A percentile compares a stretch with the other conserved stretches of the same genome.
These are phyloP conservation scores for Trinorchestia longiramus DNA, from an alignment of 1,140 invertebrate species.

Conservation along the genomic window DNA sequence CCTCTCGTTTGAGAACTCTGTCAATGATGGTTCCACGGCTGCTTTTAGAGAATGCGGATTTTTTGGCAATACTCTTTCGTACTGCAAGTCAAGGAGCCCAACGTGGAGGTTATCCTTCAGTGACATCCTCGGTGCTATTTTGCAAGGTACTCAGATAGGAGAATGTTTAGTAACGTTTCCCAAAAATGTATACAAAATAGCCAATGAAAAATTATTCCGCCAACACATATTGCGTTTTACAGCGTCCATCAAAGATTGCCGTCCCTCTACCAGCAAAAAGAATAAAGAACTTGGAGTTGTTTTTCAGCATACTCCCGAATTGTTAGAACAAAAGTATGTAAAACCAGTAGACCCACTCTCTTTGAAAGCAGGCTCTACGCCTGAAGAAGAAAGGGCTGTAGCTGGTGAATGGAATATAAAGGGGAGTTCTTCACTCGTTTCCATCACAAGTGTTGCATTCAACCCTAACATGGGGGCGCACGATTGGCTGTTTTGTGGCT, in stretches of 20 bases:
- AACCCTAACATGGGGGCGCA: background rate
- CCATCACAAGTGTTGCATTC: background rate
- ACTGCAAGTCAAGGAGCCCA: background rate
- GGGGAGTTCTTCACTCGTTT: background rate
- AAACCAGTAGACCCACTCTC: slow-evolving; percentile 20
- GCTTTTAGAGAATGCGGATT: background rate
- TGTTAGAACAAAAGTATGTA: background rate
- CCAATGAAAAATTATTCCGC: background rate
- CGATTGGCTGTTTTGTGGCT: slow-evolving; percentile 69
- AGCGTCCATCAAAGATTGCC: background rate
- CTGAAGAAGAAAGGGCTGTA: background rate
- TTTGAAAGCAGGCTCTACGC: background rate
- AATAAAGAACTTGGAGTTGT: background rate
- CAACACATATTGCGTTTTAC: background rate
- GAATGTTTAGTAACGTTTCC: slow-evolving; percentile 3
- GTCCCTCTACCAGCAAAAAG: background rate
- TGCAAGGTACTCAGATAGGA: background rate
- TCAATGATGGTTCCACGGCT: background rate
- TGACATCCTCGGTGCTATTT: background rate
- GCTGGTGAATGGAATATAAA: no score
- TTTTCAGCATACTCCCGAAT: background rate
- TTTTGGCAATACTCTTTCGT: background rate
- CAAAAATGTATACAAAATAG: slow-evolving; percentile 12
- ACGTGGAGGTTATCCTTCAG: slow-evolving; percentile 3
- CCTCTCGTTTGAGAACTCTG: background rate